Conservation (phyloP, 2,113 vertebrate species). For the Polyodon spathula region DNA sequence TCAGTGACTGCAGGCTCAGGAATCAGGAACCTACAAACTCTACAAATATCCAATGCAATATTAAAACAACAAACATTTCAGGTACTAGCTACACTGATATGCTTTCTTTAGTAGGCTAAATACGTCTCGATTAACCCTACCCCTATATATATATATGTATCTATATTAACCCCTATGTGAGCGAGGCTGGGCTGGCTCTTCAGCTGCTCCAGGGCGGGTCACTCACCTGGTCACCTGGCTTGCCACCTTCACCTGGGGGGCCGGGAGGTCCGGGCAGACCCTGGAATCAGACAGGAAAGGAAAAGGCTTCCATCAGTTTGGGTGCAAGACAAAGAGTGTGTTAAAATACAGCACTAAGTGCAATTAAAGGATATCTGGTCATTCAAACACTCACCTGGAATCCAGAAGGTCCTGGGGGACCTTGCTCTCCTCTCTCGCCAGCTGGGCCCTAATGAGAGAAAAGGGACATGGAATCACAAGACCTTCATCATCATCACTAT, state of each 20-base stretch:
- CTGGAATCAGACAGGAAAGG: slow-evolving; percentile 40
- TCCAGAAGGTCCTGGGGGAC: slow-evolving; percentile 85
- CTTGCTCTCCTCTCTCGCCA: slow-evolving; percentile 91
- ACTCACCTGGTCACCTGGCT: slow-evolving; percentile 85
- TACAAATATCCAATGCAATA: no score
- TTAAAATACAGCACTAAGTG: not conserved
- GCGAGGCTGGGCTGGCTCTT: no score
- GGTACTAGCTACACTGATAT: no score
- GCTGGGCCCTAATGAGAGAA: slow-evolving; percentile 62
- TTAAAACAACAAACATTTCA: no score
- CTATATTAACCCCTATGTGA: no score
- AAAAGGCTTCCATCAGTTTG: no score
- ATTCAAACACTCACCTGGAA: slow-evolving; percentile 72
- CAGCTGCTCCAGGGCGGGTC: not conserved
- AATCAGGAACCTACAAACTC: no score
- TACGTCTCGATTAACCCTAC: no score
- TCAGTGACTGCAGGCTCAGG: no score
- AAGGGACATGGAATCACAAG: not conserved
- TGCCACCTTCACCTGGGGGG: slow-evolving; percentile 85
- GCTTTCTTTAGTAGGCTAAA: no score
- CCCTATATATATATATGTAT: no score
- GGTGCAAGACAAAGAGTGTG: not conserved
- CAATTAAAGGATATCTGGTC: not conserved
- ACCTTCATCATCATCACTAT: no score
- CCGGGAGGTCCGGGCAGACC: slow-evolving; percentile 91